Evolutionary conservation across 2,113 vertebrate species (phyloP), one percentile per base, ranked within the genome.

Genomic region (Arothron firmamentum): DNA sequence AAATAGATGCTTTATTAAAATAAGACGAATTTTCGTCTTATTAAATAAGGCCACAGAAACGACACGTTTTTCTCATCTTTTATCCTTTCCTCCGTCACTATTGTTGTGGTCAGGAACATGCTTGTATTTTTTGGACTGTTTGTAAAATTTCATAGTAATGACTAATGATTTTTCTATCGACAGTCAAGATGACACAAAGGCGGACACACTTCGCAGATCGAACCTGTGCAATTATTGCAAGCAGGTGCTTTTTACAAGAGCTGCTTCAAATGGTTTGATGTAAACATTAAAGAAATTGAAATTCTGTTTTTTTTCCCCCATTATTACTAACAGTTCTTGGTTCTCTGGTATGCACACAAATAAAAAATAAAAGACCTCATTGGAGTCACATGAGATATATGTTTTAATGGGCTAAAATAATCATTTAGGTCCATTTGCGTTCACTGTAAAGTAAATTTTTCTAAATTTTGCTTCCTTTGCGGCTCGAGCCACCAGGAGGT

Each of bases 261-360:
- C 70, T 70, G 76, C 65, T 62, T 43, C 19, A 46, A 67, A 20
- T 51, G 67, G 66, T 70, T 78, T 77, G 55, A 59, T 62, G 9
- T 66, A 34, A 69, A 41, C 57, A 43, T 73, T 69, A 52, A 78
- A 78, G 45, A 59, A 21, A 23, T 25, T 0, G n/a, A 62, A 65
- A 60, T 65, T 62, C 19, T 66, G n/a, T 5, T 17, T 6, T 7
- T 47, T 47, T 16, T 46, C 6, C 4, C 71, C 74, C 75, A 46
- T 51, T 47, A 54, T 67, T 70, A 49, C 21, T 4, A 58, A 60
- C 54, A 62, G 65, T 18, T 48, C 55, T 56, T 72, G 12, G 3
- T 49, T 43, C 68, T 71, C 65, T 65, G 68, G 46, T 70, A 63
- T 78, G 56, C 34, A 17, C 21, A 53, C 47, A 63, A 28, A 57